A percentile compares a stretch with the other conserved stretches of the same genome.
Evolutionary conservation across 2,797 vertebrate genomes (phyloP).

Genomic region (Diglossa cyanea): DNA sequence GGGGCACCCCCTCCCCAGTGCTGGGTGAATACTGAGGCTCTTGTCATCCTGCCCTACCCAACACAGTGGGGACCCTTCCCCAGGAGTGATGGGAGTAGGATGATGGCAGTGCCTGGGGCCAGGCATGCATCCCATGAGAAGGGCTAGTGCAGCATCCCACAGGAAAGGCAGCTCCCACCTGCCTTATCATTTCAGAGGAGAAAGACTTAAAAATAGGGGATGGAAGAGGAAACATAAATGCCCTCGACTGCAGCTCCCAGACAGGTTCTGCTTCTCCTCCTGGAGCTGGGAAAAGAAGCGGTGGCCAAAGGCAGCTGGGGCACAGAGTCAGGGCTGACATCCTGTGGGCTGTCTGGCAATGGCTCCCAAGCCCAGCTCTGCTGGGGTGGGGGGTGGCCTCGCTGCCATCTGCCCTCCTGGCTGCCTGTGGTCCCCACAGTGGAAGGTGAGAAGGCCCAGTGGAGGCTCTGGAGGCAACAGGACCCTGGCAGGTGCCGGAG

Average conservation of each 20-base stretch:
- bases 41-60: fast-evolving
- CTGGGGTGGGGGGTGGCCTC: neutral
- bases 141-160: neutral
- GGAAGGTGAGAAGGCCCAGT: neutral
- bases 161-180: neutral
- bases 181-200: neutral
- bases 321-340: fast-evolving
- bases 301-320: neutral
- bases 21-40: neutral
- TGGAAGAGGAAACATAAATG: neutral
- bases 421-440: neutral
- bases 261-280: neutral
- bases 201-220: neutral
- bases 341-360: neutral
- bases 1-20: neutral
- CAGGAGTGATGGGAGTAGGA: neutral
- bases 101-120: fast-evolving
- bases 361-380: neutral
- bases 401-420: neutral
- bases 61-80: neutral
- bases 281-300: fast-evolving
- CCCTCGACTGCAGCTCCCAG: neutral
- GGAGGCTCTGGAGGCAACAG: neutral
- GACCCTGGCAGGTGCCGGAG: neutral
- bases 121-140: neutral